Evolutionary conservation across 2,113 vertebrate genomes (phyloP).

Genomic region (Calypte anna): DNA sequence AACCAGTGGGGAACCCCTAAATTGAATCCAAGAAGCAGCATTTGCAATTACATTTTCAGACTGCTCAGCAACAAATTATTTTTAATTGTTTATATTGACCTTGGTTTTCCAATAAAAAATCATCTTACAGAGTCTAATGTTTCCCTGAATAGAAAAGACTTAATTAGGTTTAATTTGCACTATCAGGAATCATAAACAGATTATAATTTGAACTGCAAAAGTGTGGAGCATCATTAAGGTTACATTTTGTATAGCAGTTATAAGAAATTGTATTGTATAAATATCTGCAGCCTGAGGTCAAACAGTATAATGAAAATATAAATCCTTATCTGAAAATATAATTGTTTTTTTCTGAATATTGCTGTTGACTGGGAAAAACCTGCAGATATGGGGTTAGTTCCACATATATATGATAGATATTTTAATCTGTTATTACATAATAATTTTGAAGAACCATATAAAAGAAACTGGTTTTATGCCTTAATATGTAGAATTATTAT

Average conservation of each 20-base stretch:
- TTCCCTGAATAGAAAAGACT: constrained; percentile 45
- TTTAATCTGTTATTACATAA: neutral
- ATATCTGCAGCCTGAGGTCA: neutral
- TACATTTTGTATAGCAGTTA: neutral
- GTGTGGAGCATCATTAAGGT: neutral
- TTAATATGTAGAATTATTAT: neutral
- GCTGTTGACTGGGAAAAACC: neutral
- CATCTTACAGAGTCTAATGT: neutral
- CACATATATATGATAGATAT: neutral
- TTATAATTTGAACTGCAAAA: constrained; percentile 66
- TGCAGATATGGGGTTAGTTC: neutral
- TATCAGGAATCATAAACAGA: constrained; percentile 40
- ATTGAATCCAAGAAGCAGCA: neutral
- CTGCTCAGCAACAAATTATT: constrained; percentile 1
- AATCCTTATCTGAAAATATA: neutral
- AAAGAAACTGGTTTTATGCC: neutral
- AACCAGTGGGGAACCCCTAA: neutral
- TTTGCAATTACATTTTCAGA: constrained; percentile 45
- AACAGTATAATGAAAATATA: neutral
- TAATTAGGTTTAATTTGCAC: constrained; percentile 58
- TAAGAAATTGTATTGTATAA: constrained; percentile 12
- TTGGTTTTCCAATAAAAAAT: constrained; percentile 39
- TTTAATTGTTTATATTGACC: constrained; percentile 50
- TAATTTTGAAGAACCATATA: neutral
- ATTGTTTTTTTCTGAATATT: neutral